Conservation (phyloP, 37 sponge, comb jelly and placozoan species). For the Agelas oroides region DNA sequence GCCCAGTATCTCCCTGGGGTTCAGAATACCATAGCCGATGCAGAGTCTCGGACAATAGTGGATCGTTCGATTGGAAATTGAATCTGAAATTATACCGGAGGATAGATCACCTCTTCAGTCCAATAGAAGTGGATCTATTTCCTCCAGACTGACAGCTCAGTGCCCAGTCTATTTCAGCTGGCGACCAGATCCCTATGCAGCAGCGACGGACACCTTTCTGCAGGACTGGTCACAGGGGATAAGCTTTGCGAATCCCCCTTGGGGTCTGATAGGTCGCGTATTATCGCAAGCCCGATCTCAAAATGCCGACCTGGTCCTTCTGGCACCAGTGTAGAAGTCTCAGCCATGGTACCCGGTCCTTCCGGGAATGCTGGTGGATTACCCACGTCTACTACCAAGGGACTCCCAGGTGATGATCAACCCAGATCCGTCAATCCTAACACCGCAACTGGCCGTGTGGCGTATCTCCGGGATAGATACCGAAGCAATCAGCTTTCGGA, state of each 20-base stretch:
- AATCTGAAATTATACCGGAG: neutral
- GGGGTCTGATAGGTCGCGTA: neutral
- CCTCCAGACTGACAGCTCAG: constrained; percentile 26
- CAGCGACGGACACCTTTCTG: constrained; percentile 49
- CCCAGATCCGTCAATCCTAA: neutral
- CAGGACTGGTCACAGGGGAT: constrained; percentile 27
- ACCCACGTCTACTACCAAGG: constrained; percentile 4
- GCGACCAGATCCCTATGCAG: constrained; percentile 55
- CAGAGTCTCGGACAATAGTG: constrained; percentile 2
- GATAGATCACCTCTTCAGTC: neutral
- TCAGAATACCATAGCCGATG: constrained; percentile 20
- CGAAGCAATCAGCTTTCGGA: neutral
- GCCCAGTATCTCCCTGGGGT: neutral
- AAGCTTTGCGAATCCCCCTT: constrained; percentile 24
- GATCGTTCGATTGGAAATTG: constrained; percentile 43
- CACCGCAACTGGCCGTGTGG: neutral
- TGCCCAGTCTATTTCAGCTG: constrained; percentile 47
- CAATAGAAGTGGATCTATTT: constrained; percentile 28
- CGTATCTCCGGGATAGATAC: neutral
- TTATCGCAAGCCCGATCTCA: neutral
- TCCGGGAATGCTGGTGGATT: constrained; percentile 11
- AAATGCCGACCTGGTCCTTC: neutral
- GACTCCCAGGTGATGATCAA: neutral
- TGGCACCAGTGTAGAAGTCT: constrained; percentile 2
- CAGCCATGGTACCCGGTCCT: constrained; percentile 6